These are phyloP conservation scores for Drosophila mojavensis DNA, from an alignment of 1,140 invertebrate genomes.

Conservation along the genomic window DNA sequence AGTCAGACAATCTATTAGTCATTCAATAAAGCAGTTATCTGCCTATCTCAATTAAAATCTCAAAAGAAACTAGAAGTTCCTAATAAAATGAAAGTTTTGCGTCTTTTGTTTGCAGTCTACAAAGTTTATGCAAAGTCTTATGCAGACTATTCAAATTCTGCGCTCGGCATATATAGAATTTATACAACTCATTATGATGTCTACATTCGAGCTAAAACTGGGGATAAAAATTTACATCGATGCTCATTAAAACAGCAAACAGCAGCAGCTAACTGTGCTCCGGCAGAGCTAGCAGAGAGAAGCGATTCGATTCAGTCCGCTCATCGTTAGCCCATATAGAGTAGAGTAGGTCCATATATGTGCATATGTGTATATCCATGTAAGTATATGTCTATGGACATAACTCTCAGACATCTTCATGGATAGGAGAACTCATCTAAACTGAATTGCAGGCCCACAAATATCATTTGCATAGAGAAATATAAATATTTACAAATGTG, in stretches of 20 bases:
- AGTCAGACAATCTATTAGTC: too few relatives aligned
- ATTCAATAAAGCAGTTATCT: too few relatives aligned
- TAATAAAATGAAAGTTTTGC: too few relatives aligned
- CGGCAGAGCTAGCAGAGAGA: neutral
- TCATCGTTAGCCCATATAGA: conserved; percentile 56
- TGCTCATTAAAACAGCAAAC: conserved; percentile 27
- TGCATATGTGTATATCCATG: neutral
- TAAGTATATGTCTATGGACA: conserved; percentile 15
- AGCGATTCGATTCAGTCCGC: conserved; percentile 3
- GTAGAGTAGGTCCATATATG: conserved; percentile 31
- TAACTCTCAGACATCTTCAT: neutral
- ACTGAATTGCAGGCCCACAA: conserved; percentile 3
- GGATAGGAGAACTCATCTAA: neutral
- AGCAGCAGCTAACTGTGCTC: conserved; percentile 14
- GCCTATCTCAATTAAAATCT: too few relatives aligned
- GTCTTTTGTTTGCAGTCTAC: too few relatives aligned
- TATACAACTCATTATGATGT: conserved; percentile 18
- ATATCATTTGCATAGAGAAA: conserved; percentile 37
- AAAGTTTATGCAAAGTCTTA: too few relatives aligned
- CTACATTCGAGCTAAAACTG: neutral
- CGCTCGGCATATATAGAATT: neutral
- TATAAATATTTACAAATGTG: conserved; percentile 43
- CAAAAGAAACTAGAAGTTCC: too few relatives aligned
- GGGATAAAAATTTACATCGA: conserved; percentile 42
- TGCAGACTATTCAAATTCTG: neutral